Base-by-base conservation (phyloP, 2,888 invertebrate genomes). In the Heliconius aoede region DNA sequence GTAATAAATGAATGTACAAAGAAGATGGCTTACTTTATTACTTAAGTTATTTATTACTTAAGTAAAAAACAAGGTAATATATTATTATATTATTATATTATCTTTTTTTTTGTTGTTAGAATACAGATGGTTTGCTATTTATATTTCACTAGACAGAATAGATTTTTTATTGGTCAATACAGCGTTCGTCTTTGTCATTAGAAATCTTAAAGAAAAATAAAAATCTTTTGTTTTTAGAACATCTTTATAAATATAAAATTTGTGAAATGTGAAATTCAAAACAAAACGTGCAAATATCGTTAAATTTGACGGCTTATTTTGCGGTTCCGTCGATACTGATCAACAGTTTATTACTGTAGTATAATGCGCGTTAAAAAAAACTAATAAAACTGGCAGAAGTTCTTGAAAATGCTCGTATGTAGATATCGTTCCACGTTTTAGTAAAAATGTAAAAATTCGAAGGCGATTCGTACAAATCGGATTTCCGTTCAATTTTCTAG, bases 401-500 rank as follows among this genome's bases (percentile, higher is more conserved):
- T 82, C 55, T 74, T 58, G 58, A 60, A 73, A 77, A 76, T 71
- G 55, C 72, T 79, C 73, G 74, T 84, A 85, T 86, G 85, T 84
- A 85, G 86, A 86, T 87, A 86, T 86, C 81, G 84, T 86, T 85
- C 84, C 83, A 83, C 84, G 81, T 79, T 82, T 80, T 79, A 76
- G 76, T 76, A 77, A 79, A 77, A 80, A 78, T 81, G 76, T 76
- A 77, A 79, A 77, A 80, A 79, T 81, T 81, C 78, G 77, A 72
- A 77, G 74, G 67, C 76, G 74, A 78, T 81, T 79, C 80, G 73
- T 61, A 80, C 78, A 92, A 92, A 93, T 93, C 92, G 89, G 92
- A 93, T 93, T 93, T 91, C 88, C 90, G 89, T 92, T 90, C 91
- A 92, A 93, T 93, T 92, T 90, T 89, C 87, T 87, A 90, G 91